phyloP scores from a whole-genome alignment of 2,797 vertebrate genomes.

The Scleropages formosus region DNA sequence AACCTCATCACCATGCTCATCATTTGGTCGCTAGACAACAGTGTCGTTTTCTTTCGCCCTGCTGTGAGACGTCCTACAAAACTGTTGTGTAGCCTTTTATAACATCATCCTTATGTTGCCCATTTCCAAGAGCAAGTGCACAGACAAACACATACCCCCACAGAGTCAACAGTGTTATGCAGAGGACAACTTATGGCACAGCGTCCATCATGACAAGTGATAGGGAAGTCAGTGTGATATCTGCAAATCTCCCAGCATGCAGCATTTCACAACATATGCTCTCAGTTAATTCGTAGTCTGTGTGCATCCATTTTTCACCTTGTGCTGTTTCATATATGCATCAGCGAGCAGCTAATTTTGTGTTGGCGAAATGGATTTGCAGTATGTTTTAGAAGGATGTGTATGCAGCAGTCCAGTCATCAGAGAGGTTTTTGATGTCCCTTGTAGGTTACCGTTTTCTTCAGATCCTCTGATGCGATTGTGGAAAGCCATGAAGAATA shows the following conservation, averaged over 20 bases:
- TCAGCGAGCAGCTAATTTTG: too few relatives aligned
- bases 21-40: neutral
- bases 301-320: constrained; percentile 8
- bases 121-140: neutral
- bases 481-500: constrained; percentile 41
- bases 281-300: neutral
- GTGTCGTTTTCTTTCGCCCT: constrained; percentile 6
- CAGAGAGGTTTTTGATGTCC: neutral
- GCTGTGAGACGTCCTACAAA: constrained; percentile 1
- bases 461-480: constrained; percentile 53
- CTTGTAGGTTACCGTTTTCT: constrained; percentile 49
- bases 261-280: neutral
- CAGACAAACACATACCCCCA: neutral
- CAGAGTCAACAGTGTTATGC: neutral
- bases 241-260: neutral
- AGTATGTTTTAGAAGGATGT: neutral
- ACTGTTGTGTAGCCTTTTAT: too few relatives aligned
- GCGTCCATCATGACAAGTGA: too few relatives aligned
- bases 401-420: neutral
- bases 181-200: too few relatives aligned
- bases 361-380: neutral
- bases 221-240: neutral
- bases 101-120: too few relatives aligned
- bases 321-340: constrained; percentile 5
- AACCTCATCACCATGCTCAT: neutral